Base-by-base conservation (phyloP, 1,140 invertebrate genomes). In the Drosophila sp. region DNA sequence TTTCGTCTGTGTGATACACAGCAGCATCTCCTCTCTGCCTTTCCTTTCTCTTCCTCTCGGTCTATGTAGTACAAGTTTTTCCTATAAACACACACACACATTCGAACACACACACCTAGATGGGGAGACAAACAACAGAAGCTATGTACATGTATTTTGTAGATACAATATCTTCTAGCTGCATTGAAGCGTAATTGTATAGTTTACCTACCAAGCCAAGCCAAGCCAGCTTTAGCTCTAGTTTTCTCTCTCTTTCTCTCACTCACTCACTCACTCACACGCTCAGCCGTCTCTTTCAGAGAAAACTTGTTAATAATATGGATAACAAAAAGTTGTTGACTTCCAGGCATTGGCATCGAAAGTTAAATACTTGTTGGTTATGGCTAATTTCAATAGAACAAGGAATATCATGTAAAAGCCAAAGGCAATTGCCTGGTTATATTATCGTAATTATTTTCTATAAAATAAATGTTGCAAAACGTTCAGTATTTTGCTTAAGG, bases 151-250 rank as follows among this genome's bases (percentile, higher is more conserved):
- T 61, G 67, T 54, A 77, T 70, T 62, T 69, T 47, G 32, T 70
- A 86, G 76, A 79, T 86, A 86, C 79, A 76, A 80, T 83, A 87
- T 87, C 84, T 89, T 87, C 76, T 73, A 65, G 66, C 78, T 86
- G 84, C 84, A 87, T 82, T 87, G 61, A 87, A 89, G 83, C 79
- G 76, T 80, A 83, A 77, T 87, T 87, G 84, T 70, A 50, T 50
- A 87, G 57, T 55, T 58, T 73, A 76, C 79, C 79, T 82, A 74
- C 71, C 58, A 65, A 62, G 57, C 70, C 70, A 66, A 69, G 32
- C 35, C 35, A 11, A n/a, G 23, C 8, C 44, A 47, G 17, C 17
- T 25, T 23, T 47, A 11, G 7, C 10, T 40, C 29, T 33, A 23
- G 17, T 35, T 58, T 66, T 44, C 50, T 23, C 5, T 32, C 5